phyloP scores from a whole-genome alignment of 2,888 invertebrate species.

The Bugula neritina region DNA sequence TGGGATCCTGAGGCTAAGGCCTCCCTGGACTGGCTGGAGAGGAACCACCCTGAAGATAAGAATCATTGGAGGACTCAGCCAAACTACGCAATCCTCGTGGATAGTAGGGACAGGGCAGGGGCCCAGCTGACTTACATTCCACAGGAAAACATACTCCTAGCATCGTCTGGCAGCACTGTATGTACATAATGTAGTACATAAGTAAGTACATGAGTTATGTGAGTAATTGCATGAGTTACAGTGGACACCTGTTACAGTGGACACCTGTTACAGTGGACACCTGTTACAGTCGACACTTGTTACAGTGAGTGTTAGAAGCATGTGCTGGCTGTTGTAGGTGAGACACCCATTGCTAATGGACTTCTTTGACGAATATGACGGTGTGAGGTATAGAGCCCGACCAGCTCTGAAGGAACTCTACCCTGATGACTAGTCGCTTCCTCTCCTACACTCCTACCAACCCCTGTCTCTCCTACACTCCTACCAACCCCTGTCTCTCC shows the following conservation, averaged over 20 bases:
- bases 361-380: slow-evolving; percentile 55
- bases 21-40: neutral
- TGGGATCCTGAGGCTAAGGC: slow-evolving; percentile 56
- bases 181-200: too few species aligned
- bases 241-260: too few species aligned
- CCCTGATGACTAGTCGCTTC: slow-evolving; percentile 54
- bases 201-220: too few species aligned
- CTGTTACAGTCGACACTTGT: too few species aligned
- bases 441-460: too few species aligned
- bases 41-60: slow-evolving; percentile 31
- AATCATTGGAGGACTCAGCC: slow-evolving; percentile 54
- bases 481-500: too few species aligned
- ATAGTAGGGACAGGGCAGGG: slow-evolving; percentile 53
- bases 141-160: slow-evolving; percentile 52
- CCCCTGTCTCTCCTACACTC: too few species aligned
- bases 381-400: slow-evolving; percentile 55
- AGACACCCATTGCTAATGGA: slow-evolving; percentile 52
- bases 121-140: slow-evolving; percentile 56
- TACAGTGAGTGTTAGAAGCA: too few species aligned
- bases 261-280: too few species aligned
- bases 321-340: slow-evolving; percentile 49
- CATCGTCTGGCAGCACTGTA: too few species aligned
- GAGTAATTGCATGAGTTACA: too few species aligned
- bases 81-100: slow-evolving; percentile 57
- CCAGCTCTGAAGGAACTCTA: slow-evolving; percentile 53